These are phyloP conservation scores for Pycnomerus fuliginosus DNA, from an alignment of 2,888 invertebrate genomes.

Conservation along the genomic window DNA sequence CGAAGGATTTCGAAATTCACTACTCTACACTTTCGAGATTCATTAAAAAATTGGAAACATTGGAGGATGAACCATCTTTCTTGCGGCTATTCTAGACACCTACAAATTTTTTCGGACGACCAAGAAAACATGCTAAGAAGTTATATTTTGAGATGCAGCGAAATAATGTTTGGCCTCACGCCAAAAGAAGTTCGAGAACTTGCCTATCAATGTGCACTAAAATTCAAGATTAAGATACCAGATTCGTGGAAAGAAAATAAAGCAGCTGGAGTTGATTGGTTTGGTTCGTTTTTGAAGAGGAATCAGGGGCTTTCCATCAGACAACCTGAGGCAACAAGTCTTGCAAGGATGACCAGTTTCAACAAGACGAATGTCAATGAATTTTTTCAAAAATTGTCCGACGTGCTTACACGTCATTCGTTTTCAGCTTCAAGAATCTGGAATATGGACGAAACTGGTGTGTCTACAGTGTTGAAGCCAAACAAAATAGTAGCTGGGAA, in stretches of 20 bases:
- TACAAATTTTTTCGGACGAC: too few relatives aligned
- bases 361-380: constrained; percentile 28
- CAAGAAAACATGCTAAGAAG: too few relatives aligned
- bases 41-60: too few relatives aligned
- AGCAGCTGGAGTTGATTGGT: constrained; percentile 33
- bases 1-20: too few relatives aligned
- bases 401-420: constrained; percentile 30
- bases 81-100: too few relatives aligned
- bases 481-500: constrained; percentile 37
- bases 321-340: constrained; percentile 30
- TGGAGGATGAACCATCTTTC: too few relatives aligned
- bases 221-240: constrained; percentile 27
- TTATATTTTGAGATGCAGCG: too few relatives aligned
- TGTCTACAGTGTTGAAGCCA: constrained; percentile 48
- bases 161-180: too few relatives aligned
- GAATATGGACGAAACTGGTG: constrained; percentile 47
- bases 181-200: constrained; percentile 29
- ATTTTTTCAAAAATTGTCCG: constrained; percentile 34
- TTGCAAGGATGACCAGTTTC: constrained; percentile 29
- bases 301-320: constrained; percentile 28
- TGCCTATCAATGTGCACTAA: too few relatives aligned
- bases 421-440: constrained; percentile 41
- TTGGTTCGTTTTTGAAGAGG: constrained; percentile 28
- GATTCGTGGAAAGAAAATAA: constrained; percentile 29
- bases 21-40: too few relatives aligned